Conservation (phyloP, 1,140 invertebrate genomes). For the Streblospio benedicti region DNA sequence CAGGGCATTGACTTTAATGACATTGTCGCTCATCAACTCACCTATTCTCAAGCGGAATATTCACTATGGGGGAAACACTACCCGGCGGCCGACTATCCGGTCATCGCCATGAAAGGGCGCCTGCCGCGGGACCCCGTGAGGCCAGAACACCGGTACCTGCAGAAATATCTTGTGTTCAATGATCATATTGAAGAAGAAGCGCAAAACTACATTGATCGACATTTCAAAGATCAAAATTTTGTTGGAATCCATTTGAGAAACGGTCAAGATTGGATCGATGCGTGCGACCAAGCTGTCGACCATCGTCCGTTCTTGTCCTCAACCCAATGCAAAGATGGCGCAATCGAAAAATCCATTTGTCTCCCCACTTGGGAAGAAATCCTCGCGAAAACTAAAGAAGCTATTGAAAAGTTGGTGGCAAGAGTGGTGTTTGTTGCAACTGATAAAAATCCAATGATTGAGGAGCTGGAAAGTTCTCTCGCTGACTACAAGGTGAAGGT, state of each 20-base stretch:
- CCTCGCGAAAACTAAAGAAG: no score
- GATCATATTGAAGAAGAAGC: slow-evolving; percentile 59
- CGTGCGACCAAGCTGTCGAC: no score
- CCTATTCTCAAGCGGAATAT: no score
- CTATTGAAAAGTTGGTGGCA: no score
- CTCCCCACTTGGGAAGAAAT: no score
- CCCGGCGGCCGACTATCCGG: slow-evolving; percentile 57
- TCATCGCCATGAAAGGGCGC: slow-evolving; percentile 66
- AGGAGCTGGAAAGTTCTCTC: slow-evolving; percentile 46
- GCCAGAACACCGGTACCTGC: slow-evolving; percentile 67
- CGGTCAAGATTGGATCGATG: slow-evolving; percentile 82
- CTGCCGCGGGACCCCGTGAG: slow-evolving; percentile 91
- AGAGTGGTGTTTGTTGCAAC: slow-evolving; percentile 81
- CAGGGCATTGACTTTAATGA: no score
- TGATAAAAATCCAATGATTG: slow-evolving; percentile 74
- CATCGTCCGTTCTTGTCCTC: no score
- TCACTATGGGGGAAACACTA: no score
- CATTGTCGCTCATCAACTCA: no score
- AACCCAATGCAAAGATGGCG: no score
- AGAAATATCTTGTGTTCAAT: slow-evolving; percentile 80
- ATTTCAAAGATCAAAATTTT: slow-evolving; percentile 64
- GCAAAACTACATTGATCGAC: slow-evolving; percentile 64
- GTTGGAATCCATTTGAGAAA: slow-evolving; percentile 90
- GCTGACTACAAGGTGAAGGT: slow-evolving; percentile 49
- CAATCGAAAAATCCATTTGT: no score